phyloP scores from a whole-genome alignment of 2,113 vertebrate species.

The Albula goreensis region DNA sequence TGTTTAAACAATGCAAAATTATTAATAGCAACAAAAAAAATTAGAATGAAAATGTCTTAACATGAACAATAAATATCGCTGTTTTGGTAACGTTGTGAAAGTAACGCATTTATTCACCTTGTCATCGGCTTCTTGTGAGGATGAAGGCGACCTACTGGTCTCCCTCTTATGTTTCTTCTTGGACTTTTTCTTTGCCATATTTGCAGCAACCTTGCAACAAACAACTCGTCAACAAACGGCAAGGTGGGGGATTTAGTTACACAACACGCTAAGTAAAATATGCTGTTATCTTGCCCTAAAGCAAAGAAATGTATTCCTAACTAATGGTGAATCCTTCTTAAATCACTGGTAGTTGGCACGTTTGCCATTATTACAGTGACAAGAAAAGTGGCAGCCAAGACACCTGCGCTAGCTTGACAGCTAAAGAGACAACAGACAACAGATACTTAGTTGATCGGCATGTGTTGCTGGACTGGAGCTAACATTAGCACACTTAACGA shows the following conservation, averaged over 20 bases:
- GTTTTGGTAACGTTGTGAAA: background rate
- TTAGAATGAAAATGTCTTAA: too few relatives aligned
- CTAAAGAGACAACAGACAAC: background rate
- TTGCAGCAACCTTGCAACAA: background rate
- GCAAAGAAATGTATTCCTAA: background rate
- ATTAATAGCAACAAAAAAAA: too few relatives aligned
- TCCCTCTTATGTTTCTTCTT: conserved; percentile 55
- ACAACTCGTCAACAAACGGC: too few relatives aligned
- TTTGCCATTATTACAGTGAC: background rate
- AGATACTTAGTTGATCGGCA: too few relatives aligned
- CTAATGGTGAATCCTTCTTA: background rate
- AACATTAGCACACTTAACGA: too few relatives aligned
- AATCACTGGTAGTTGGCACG: background rate
- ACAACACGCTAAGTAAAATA: background rate
- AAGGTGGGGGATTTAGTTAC: background rate
- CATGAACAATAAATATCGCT: background rate
- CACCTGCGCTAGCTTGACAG: background rate
- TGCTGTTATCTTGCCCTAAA: background rate
- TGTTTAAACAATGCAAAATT: background rate
- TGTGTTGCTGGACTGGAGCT: too few relatives aligned
- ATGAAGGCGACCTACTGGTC: conserved; percentile 45
- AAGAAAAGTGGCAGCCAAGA: background rate
- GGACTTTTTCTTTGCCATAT: conserved; percentile 66
- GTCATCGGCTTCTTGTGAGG: conserved; percentile 51
- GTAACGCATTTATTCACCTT: conserved; percentile 51